phyloP scores from a whole-genome alignment of 1,140 invertebrate species.

The Dendrolimus punctatus region DNA sequence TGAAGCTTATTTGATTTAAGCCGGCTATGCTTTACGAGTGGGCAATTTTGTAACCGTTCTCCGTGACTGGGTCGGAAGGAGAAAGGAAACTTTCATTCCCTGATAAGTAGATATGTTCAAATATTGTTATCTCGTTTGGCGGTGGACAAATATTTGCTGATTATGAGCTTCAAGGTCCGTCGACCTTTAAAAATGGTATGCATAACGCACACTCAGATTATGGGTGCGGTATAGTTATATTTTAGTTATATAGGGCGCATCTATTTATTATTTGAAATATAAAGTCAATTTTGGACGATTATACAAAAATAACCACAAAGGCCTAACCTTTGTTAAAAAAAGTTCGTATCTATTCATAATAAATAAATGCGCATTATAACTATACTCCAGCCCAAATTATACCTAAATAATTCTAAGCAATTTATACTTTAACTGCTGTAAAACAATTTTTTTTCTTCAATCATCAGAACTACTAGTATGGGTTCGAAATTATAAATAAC shows the following conservation, averaged over 20 bases:
- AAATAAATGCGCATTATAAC: no score
- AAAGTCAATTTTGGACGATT: no score
- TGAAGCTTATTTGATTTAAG: constrained; percentile 1
- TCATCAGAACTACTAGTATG: no score
- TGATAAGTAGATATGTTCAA: constrained; percentile 22
- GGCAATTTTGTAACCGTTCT: not conserved
- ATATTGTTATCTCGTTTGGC: constrained; percentile 21
- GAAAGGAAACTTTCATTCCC: constrained; percentile 6
- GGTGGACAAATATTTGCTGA: constrained; percentile 31
- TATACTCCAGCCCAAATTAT: no score
- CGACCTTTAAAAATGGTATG: constrained; percentile 20
- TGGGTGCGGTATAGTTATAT: no score
- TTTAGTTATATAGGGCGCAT: constrained; percentile 3
- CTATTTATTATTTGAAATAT: not conserved
- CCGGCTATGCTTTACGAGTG: not conserved
- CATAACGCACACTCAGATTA: constrained; percentile 5
- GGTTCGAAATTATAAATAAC: constrained; percentile 4
- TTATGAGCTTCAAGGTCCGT: constrained; percentile 28
- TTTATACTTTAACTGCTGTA: no score
- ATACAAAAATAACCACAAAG: no score
- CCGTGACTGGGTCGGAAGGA: constrained; percentile 3
- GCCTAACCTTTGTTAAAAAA: no score
- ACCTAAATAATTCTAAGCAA: no score
- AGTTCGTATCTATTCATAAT: no score
- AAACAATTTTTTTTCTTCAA: no score